phyloP scores from a whole-genome alignment of 2,113 vertebrate genomes.

The Azemiops feae region DNA sequence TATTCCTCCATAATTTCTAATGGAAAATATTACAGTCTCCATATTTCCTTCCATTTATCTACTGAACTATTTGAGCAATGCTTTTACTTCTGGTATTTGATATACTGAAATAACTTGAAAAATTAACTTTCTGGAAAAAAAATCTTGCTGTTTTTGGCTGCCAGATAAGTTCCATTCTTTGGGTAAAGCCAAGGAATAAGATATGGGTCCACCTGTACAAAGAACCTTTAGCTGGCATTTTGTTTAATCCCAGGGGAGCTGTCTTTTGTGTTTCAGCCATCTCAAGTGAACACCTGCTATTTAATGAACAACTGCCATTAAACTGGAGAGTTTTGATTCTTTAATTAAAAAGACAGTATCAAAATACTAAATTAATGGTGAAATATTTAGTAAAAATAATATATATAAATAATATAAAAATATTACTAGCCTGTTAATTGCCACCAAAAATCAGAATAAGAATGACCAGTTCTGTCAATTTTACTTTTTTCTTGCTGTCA shows the following conservation, averaged over 20 bases:
- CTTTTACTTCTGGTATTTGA: background rate
- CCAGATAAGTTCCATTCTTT: background rate
- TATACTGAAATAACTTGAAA: background rate
- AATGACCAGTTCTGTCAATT: too few relatives aligned
- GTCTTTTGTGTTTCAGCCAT: background rate
- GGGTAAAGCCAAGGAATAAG: background rate
- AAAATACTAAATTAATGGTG: background rate
- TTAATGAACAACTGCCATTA: background rate
- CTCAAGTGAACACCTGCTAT: background rate
- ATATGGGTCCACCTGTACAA: background rate
- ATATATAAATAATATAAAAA: too few relatives aligned
- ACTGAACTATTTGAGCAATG: background rate
- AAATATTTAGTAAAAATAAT: background rate
- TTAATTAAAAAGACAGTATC: background rate
- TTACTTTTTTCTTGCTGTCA: too few relatives aligned
- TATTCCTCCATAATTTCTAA: background rate
- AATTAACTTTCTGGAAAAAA: background rate
- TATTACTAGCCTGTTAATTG: background rate
- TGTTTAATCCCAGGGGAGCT: background rate
- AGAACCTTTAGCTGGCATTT: background rate
- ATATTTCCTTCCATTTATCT: background rate
- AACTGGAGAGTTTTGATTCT: background rate
- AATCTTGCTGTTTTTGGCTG: background rate
- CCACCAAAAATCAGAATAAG: too few relatives aligned
- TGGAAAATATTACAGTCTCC: accelerated